Evolutionary conservation across 2,113 vertebrate species (phyloP).

Genomic region (Lepus timidus): DNA sequence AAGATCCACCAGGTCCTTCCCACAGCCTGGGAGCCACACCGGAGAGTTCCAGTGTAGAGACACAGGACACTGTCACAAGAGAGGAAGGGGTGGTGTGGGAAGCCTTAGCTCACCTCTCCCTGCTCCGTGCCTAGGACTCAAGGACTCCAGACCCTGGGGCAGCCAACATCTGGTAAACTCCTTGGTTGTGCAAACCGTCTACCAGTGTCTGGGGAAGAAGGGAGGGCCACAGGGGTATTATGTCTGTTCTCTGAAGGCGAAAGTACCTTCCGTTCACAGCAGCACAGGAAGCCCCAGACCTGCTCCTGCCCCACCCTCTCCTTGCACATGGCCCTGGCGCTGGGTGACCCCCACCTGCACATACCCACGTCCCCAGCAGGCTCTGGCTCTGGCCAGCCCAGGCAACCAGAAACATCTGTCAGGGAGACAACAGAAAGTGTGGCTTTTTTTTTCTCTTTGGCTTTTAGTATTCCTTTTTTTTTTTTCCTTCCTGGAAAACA

Average conservation of each 20-base stretch:
- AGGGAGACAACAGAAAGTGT: neutral
- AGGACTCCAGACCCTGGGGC: neutral
- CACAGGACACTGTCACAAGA: neutral
- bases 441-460: neutral
- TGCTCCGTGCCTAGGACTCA: neutral
- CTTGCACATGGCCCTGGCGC: neutral
- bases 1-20: neutral
- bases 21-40: neutral
- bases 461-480: neutral
- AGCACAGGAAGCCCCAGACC: neutral
- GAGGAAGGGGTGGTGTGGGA: neutral
- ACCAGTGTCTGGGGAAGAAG: neutral
- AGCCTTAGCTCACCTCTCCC: neutral
- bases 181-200: neutral
- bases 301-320: neutral
- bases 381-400: neutral
- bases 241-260: neutral
- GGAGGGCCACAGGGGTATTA: neutral
- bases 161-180: neutral
- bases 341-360: neutral
- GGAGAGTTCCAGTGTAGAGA: neutral
- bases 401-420: neutral
- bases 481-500: neutral
- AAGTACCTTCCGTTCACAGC: neutral
- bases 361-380: rapidly evolving